Conservation (phyloP, 2,888 invertebrate species). For the Tenthredo scrophulariae region DNA sequence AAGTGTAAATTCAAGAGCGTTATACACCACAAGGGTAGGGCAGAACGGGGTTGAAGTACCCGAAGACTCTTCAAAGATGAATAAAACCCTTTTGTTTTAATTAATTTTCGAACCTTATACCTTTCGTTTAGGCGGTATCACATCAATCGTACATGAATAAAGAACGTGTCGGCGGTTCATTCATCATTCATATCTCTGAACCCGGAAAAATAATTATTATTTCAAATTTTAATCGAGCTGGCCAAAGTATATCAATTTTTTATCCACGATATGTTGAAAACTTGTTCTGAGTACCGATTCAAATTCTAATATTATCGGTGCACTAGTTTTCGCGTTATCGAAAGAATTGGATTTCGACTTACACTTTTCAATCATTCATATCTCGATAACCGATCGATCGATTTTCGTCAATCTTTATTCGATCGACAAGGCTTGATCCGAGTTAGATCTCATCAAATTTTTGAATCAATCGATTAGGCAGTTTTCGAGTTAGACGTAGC, state of each 20-base stretch:
- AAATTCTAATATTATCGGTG: background rate
- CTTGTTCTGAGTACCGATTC: background rate
- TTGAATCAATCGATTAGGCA: background rate
- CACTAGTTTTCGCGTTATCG: background rate
- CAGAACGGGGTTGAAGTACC: background rate
- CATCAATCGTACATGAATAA: constrained; percentile 27
- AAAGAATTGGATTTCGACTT: background rate
- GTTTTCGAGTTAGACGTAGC: background rate
- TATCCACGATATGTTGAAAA: background rate
- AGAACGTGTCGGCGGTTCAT: constrained; percentile 4
- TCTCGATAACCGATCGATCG: background rate
- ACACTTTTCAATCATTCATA: background rate
- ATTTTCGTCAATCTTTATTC: background rate
- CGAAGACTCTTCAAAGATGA: background rate
- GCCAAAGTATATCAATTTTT: background rate
- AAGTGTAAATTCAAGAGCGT: background rate
- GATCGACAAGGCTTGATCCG: background rate
- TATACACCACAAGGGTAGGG: background rate
- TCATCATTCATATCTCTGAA: constrained; percentile 10
- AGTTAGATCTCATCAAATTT: background rate
- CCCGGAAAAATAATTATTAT: background rate
- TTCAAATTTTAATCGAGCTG: background rate
- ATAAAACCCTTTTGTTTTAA: constrained; percentile 38
- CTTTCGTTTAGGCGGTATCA: background rate
- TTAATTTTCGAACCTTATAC: background rate